Evolutionary conservation across 2,113 vertebrate genomes (phyloP).

Genomic region (Apus apus): DNA sequence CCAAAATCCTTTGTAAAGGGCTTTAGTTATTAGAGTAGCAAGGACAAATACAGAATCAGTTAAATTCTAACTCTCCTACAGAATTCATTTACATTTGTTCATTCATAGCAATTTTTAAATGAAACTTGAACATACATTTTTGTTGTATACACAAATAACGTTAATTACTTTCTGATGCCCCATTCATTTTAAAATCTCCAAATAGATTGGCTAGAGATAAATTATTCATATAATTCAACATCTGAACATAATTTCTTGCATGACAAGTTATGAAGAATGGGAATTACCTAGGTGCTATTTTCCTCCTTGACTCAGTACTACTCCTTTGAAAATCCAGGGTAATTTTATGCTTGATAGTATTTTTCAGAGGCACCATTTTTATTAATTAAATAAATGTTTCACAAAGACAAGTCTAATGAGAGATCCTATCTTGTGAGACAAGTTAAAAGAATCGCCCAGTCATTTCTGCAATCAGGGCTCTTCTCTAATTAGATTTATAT

Average conservation of each 20-base stretch:
- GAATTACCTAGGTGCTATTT: background rate
- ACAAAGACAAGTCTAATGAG: background rate
- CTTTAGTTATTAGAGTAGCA: background rate
- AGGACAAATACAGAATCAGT: background rate
- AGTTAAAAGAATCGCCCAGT: background rate
- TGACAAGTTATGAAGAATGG: background rate
- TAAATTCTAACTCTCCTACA: background rate
- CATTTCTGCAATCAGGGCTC: background rate
- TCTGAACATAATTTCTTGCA: background rate
- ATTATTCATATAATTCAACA: constrained; percentile 20
- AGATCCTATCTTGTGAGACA: background rate
- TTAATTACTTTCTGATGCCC: background rate
- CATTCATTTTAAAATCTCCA: background rate
- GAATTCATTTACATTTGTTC: background rate
- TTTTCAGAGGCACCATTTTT: background rate
- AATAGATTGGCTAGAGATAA: background rate
- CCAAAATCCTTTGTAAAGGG: background rate
- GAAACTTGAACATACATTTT: background rate
- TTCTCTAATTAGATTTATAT: background rate
- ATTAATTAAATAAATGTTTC: constrained; percentile 34
- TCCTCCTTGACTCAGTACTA: background rate
- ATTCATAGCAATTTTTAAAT: background rate
- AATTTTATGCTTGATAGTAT: background rate
- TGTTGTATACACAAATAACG: background rate
- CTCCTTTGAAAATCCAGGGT: background rate